Conservation (phyloP, 64 coral and sea anemone species). For the Cladopsammia gracilis region DNA sequence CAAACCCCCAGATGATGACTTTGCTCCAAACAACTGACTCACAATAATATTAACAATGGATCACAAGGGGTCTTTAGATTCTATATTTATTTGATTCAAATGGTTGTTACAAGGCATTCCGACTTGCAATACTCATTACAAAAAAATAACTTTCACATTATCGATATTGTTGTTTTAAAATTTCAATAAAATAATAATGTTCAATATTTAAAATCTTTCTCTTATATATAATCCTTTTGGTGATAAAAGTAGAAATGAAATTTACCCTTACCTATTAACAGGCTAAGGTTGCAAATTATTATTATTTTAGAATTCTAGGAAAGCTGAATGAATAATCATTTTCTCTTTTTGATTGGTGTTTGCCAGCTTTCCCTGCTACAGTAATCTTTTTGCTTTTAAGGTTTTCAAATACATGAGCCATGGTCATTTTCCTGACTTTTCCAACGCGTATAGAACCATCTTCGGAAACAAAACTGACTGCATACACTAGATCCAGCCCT, state of each 20-base stretch:
- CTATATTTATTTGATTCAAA: too few relatives aligned
- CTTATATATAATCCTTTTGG: not conserved
- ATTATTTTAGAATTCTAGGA: conserved; percentile 23
- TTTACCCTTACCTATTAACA: not conserved
- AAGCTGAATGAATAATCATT: conserved; percentile 36
- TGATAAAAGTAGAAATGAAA: not conserved
- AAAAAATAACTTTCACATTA: too few relatives aligned
- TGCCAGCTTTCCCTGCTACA: not conserved
- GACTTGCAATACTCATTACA: too few relatives aligned
- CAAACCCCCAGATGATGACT: too few relatives aligned
- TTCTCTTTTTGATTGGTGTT: conserved; percentile 4
- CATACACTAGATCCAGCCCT: conserved; percentile 42
- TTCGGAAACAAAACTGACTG: conserved; percentile 28
- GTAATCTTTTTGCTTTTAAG: not conserved
- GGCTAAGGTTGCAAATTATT: not conserved
- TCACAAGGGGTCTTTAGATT: too few relatives aligned
- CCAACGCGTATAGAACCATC: not conserved
- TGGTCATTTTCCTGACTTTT: conserved; percentile 37
- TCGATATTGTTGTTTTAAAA: too few relatives aligned
- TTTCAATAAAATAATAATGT: too few relatives aligned
- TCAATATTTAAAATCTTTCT: not conserved
- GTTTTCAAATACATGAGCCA: not conserved
- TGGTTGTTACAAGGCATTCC: too few relatives aligned
- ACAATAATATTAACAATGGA: too few relatives aligned
- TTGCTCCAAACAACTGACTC: too few relatives aligned